Evolutionary conservation across 2,113 vertebrate genomes (phyloP).

Genomic region (Syrmaticus mikado): DNA sequence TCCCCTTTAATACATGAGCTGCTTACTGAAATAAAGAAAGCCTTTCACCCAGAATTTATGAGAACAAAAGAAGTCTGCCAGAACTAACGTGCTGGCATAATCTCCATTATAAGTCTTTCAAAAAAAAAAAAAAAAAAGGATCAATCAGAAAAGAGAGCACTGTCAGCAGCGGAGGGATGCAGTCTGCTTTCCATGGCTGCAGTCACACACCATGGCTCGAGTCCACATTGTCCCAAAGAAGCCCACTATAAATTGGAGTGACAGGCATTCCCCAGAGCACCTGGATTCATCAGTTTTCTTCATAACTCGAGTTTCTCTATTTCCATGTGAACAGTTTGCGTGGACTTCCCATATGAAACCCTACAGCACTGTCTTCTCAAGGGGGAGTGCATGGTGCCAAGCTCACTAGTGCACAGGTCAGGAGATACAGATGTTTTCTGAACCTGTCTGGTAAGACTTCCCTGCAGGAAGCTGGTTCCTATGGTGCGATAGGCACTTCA

Average conservation of each 20-base stretch:
- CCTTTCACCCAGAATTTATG: neutral
- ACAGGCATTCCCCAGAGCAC: neutral
- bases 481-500: neutral
- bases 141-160: neutral
- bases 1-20: neutral
- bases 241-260: neutral
- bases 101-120: neutral
- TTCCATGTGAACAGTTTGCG: neutral
- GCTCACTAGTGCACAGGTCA: neutral
- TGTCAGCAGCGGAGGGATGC: accelerated
- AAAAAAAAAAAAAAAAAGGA: too few relatives aligned
- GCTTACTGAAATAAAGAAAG: neutral
- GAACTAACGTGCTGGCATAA: neutral
- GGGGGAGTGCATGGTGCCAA: neutral
- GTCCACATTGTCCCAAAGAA: neutral
- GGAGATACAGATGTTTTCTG: neutral
- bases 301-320: neutral
- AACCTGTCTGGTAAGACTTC: neutral
- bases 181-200: neutral
- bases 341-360: neutral
- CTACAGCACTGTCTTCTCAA: neutral
- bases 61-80: neutral
- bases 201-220: accelerated
- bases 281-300: accelerated
- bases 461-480: slow-evolving; percentile 16